A percentile compares a stretch with the other conserved stretches of the same genome.
phyloP scores from a whole-genome alignment of 2,113 vertebrate genomes.

The Narcine bancroftii region DNA sequence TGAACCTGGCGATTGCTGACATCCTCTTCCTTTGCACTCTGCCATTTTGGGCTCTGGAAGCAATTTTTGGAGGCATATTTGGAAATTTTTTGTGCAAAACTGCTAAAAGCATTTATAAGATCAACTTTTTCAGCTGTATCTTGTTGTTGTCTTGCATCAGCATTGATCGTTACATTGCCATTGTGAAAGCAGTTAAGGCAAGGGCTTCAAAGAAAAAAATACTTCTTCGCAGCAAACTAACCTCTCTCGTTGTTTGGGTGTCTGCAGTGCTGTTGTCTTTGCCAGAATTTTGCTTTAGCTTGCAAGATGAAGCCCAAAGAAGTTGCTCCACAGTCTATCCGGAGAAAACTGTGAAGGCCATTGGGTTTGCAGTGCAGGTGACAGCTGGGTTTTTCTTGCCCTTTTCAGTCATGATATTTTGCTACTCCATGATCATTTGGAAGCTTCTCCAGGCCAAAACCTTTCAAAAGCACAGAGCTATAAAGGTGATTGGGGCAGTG shows the following conservation, averaged over 20 bases:
- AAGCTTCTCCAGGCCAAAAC: constrained; percentile 67
- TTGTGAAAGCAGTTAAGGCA: constrained; percentile 64
- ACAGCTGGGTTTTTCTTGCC: constrained; percentile 73
- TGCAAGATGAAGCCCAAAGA: neutral
- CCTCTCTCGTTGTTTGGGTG: constrained; percentile 64
- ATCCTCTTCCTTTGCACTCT: constrained; percentile 75
- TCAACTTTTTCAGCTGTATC: constrained; percentile 82
- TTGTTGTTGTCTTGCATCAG: constrained; percentile 80
- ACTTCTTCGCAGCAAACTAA: constrained; percentile 63
- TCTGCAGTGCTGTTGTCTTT: constrained; percentile 58
- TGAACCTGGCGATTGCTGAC: constrained; percentile 76
- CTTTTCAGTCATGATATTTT: constrained; percentile 65
- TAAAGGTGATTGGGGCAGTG: constrained; percentile 68
- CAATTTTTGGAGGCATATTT: constrained; percentile 62
- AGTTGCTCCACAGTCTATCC: constrained; percentile 62
- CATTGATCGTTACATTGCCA: constrained; percentile 73
- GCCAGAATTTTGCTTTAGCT: constrained; percentile 74
- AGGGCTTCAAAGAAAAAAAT: constrained; percentile 59
- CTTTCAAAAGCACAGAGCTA: constrained; percentile 76
- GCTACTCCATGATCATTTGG: constrained; percentile 73
- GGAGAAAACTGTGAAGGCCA: constrained; percentile 52
- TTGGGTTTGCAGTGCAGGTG: constrained; percentile 64
- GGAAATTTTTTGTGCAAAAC: constrained; percentile 61
- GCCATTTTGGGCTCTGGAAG: constrained; percentile 77
- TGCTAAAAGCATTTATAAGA: constrained; percentile 68